Evolutionary conservation across 2,797 vertebrate species (phyloP), one percentile per base, ranked within the genome.

Genomic region (Chelidonichthys spinosus): DNA sequence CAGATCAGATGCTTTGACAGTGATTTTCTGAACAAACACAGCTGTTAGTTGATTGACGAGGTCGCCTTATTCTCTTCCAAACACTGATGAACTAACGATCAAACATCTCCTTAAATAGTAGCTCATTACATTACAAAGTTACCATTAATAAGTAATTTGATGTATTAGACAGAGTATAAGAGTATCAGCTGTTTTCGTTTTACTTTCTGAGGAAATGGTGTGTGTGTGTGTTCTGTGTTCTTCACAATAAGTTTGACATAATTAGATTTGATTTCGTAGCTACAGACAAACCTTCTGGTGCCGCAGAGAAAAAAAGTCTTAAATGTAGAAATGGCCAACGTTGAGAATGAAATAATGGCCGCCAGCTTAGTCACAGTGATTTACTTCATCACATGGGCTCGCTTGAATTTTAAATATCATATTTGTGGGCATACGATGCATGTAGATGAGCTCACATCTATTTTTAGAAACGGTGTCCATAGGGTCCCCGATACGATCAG

Each of bases 401-500:
- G 1, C 58, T 36, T 66, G 4, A n/a, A 32, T 36, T 49, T 69
- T 25, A 32, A 25, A 40, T 43, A 11, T 61, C 54, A 5, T 32
- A 43, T 81, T 63, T 72, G 53, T 77, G 74, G 18, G 4, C 59
- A 40, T 58, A 33, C 61, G 55, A 61, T 43, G 7, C 72, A 69
- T 69, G 50, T 49, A 50, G 40, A 76, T 75, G 76, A 79, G 55
- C 63, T 25, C 18, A n/a, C 3, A 14, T 74, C 67, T 84, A 81
- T 87, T 89, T 85, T 82, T 80, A 83, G 84, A 76, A 36, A 33
- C 37, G 44, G 47, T 40, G 64, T 76, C 75, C 72, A 79, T 49
- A 58, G 42, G 18, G 70, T 59, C 70, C 40, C 63, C 55, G 79
- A 85, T 89, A 76, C 4, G 47, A 83, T 85, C 78, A 61, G 60